Percentiles rank a stretch among this genome's conserved stretches.
Conservation (phyloP, 2,113 vertebrate species). For the Paracanthobrama guichenoti region DNA sequence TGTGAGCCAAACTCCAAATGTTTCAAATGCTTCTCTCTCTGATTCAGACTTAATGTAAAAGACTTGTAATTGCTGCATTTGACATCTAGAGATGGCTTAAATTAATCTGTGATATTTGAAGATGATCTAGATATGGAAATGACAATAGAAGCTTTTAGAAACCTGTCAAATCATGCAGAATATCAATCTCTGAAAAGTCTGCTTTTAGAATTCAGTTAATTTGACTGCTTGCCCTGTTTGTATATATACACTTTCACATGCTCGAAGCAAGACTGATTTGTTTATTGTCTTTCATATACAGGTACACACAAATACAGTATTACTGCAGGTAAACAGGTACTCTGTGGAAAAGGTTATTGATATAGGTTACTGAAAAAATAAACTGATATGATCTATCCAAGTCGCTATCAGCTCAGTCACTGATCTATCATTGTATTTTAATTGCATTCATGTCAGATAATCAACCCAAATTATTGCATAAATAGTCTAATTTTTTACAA, state of each 20-base stretch:
- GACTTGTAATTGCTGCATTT: background rate
- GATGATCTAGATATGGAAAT: background rate
- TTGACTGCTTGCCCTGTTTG: constrained; percentile 22
- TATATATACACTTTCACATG: constrained; percentile 35
- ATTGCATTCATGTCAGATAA: background rate
- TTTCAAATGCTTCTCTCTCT: background rate
- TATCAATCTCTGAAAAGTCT: background rate
- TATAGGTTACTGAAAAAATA: too few relatives aligned
- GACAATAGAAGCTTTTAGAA: background rate
- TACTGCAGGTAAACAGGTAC: background rate
- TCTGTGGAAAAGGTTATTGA: background rate
- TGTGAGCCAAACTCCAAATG: constrained; percentile 2
- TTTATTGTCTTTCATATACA: constrained; percentile 15
- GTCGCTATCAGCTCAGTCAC: background rate
- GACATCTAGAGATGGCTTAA: background rate
- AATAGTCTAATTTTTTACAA: background rate
- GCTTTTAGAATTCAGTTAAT: background rate
- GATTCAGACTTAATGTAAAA: constrained; percentile 3
- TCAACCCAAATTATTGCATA: background rate
- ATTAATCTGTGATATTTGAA: background rate
- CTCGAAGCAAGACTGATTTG: background rate
- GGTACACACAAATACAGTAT: background rate
- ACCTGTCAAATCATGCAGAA: background rate
- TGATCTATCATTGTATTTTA: background rate
- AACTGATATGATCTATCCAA: background rate